Base-by-base conservation (phyloP, 2,888 invertebrate species). In the Parnassius apollo region DNA sequence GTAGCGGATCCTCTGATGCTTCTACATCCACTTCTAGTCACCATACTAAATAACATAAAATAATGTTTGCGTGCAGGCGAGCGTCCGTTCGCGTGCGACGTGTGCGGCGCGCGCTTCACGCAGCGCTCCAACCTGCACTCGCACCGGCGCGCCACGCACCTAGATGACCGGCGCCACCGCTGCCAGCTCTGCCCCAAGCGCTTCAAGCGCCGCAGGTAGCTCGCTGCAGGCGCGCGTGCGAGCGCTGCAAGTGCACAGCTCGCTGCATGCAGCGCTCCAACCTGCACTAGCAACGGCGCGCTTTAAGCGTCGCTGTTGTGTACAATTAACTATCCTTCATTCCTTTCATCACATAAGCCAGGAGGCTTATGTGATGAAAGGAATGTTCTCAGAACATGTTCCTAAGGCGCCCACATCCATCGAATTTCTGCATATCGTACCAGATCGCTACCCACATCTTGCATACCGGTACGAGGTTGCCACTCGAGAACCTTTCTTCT, bases 261-360 rank as follows among this genome's bases (percentile, higher is more conserved):
- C 94, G 94, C 0, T 97, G 97, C 86, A 94, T 96, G 13, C 97
- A 97, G 83, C 92, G 96, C 25, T 95, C 96, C 46, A 97, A 97
- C 85, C 88, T 96, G 69, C 95, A 96, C 80, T 95, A 96, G 0
- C 97, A 97, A 80, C 94, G 94, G 67, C 92, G 96, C 10, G 95
- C 95, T 49, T 49, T 8, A 48, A 48, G 48, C 48, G 48, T 2
- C 44, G 48, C 48, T 75, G 93, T 18, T 18, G 18, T 18, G 18
- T 18, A 18, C 18, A 0, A 18, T 18, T 18, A 18, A 1, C 18
- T 18, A 18, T 18, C n/a, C n/a, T n/a, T n/a, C n/a, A n/a, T n/a
- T n/a, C n/a, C n/a, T 18, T 18, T 18, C 18, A 18, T 18, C 18
- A 18, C 18, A 18, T 18, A 18, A 18, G 18, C 18, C 18, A 18